A percentile compares a stretch with the other conserved stretches of the same genome.
Evolutionary conservation across 2,888 invertebrate genomes (phyloP).

Genomic region (Leptinotarsa tumamoca): DNA sequence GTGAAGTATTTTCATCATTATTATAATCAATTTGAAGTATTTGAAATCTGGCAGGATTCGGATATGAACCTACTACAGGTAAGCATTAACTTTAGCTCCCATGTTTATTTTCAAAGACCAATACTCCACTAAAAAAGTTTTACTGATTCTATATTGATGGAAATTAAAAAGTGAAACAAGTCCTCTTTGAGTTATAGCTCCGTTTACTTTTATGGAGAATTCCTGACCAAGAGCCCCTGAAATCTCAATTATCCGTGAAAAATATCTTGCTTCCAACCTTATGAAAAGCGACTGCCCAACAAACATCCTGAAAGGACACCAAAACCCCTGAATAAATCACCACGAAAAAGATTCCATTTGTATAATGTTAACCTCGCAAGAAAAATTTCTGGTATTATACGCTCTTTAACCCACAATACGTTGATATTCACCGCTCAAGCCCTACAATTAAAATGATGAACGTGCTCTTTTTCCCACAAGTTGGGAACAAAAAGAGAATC

Average conservation of each 20-base stretch:
- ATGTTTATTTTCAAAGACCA: too few species aligned
- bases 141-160: too few species aligned
- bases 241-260: constrained; percentile 21
- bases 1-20: too few species aligned
- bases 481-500: constrained; percentile 44
- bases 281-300: constrained; percentile 33
- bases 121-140: too few species aligned
- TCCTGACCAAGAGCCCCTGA: neutral
- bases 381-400: constrained; percentile 45
- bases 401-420: constrained; percentile 48
- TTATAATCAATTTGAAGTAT: too few species aligned
- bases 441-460: constrained; percentile 56
- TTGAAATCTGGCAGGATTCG: too few species aligned
- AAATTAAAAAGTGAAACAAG: too few species aligned
- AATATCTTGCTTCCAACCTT: constrained; percentile 37
- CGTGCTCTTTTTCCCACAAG: constrained; percentile 48
- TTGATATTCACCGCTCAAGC: constrained; percentile 39
- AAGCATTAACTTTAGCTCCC: too few species aligned
- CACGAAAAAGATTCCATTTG: constrained; percentile 50
- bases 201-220: neutral
- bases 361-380: constrained; percentile 38
- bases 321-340: constrained; percentile 44
- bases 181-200: too few species aligned
- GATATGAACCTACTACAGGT: too few species aligned
- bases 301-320: constrained; percentile 38